Conservation (phyloP, 2,888 invertebrate species). For the Seladonia tumulorum region DNA sequence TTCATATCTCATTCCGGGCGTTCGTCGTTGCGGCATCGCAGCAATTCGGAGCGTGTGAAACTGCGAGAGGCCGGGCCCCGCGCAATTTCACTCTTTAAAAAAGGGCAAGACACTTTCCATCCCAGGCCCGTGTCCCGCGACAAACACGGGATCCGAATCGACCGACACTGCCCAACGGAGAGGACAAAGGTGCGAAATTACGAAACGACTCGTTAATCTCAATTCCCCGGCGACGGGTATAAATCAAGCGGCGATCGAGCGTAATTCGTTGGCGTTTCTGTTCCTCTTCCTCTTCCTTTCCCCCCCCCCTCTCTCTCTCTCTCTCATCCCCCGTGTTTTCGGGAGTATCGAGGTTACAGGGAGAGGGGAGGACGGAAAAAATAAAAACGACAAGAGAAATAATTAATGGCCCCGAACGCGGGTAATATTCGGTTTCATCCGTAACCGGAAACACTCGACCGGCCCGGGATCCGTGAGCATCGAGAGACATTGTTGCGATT, state of each 20-base stretch:
- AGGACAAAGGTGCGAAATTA: slow-evolving; percentile 34
- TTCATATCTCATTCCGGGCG: not conserved
- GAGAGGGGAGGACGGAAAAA: not conserved
- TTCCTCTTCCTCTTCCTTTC: not conserved
- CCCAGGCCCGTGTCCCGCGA: not conserved
- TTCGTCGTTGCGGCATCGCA: not conserved
- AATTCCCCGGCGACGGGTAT: slow-evolving; percentile 51
- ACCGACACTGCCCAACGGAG: not conserved
- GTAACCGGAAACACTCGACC: slow-evolving; percentile 52
- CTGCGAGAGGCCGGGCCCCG: not conserved
- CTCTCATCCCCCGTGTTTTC: slow-evolving; percentile 37
- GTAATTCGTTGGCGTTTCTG: slow-evolving; percentile 45
- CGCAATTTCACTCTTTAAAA: not conserved
- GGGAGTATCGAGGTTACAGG: slow-evolving; percentile 24
- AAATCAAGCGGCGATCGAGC: slow-evolving; percentile 49
- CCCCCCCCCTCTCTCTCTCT: not conserved
- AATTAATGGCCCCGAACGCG: slow-evolving; percentile 52
- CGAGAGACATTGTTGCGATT: slow-evolving; percentile 48
- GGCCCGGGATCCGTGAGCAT: slow-evolving; percentile 21
- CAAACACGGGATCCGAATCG: not conserved
- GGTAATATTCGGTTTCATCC: slow-evolving; percentile 63
- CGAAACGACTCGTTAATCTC: slow-evolving; percentile 57
- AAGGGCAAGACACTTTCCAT: slow-evolving; percentile 16
- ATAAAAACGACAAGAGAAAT: slow-evolving; percentile 32
- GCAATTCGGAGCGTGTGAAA: slow-evolving; percentile 12